Evolutionary conservation across 2,113 vertebrate genomes (phyloP), one percentile per base, ranked within the genome.

Genomic region (Brachyhypopomus occidentalis): DNA sequence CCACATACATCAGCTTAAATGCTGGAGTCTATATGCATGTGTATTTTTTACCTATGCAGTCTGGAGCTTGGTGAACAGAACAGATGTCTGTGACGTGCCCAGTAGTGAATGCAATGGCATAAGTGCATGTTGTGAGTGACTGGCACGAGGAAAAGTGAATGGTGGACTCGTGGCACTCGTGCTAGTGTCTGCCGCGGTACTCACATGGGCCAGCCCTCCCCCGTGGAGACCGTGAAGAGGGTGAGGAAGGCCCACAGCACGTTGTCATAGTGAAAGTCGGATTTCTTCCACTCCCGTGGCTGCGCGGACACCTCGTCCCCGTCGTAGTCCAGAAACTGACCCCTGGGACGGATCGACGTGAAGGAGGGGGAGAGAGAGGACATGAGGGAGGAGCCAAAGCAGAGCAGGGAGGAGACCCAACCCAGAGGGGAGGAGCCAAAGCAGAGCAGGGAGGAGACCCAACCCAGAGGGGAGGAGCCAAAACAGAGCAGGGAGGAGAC

Each of bases 211-310:
- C 98, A 99, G 22, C 98, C 98, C 85, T 99, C 98, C 12, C 98
- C 98, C 0, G 98, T 99, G 83, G 98, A 99, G 77, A 99, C 98
- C 0, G 97, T 99, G 93, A 99, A 99, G 38, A 99, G 94, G 0
- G 98, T 99, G 34, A 99, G 92, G 86, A 99, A 94, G 25, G 98
- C 97, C 98, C 98, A 99, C 62, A 99, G 95, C 59, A 99, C 97
- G 0, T 99, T 99, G 89, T 99, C 98, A 0, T 99, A 99, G 88
- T 99, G 98, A 85, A 99, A 99, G 3, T 98, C 96, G 0, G 98
- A 98, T 64, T 99, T 99, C 89, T 94, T 98, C 98, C 98, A 99
- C 87, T 96, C 95, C 77, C 98, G 92, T 6, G 81, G 27, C 3
- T 94, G 93, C 76, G 98, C 96, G 1, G 94, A 91, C 79, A 98